A percentile compares a stretch with the other conserved stretches of the same genome.
Evolutionary conservation across 2,888 invertebrate genomes (phyloP).

Genomic region (Desoria tigrina): DNA sequence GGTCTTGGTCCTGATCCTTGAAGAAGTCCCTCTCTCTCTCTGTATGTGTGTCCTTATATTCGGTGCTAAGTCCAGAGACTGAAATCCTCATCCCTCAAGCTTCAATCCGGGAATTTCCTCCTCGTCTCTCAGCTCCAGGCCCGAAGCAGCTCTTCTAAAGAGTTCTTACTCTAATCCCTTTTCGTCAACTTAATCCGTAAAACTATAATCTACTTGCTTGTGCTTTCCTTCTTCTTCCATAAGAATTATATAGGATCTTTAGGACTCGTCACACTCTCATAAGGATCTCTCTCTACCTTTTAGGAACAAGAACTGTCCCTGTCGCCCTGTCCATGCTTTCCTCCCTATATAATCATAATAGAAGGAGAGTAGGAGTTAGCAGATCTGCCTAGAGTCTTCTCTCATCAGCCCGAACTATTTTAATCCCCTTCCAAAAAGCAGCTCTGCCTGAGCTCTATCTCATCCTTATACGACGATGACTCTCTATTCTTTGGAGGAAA

Average conservation of each 20-base stretch:
- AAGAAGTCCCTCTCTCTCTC: background rate
- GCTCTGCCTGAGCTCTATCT: constrained; percentile 44
- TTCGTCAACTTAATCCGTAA: constrained; percentile 54
- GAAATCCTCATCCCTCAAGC: constrained; percentile 52
- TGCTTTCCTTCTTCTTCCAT: constrained; percentile 26
- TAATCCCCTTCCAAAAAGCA: constrained; percentile 51
- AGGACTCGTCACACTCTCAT: background rate
- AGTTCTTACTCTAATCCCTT: constrained; percentile 54
- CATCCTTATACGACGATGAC: constrained; percentile 35
- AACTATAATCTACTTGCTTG: constrained; percentile 54
- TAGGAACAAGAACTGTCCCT: no score
- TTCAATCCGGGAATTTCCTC: constrained; percentile 52
- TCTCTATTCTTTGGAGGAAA: constrained; percentile 27
- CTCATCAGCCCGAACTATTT: constrained; percentile 54
- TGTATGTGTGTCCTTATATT: constrained; percentile 9
- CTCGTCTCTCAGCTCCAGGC: constrained; percentile 24
- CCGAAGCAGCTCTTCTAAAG: constrained; percentile 43
- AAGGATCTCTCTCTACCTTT: constrained; percentile 14
- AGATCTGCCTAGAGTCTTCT: constrained; percentile 30
- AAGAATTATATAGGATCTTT: constrained; percentile 4
- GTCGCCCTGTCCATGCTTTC: background rate
- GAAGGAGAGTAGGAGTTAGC: background rate
- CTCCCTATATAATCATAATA: background rate
- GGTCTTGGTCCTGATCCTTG: constrained; percentile 14
- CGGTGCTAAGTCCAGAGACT: constrained; percentile 10